These are phyloP conservation scores for Aurelia coerulea DNA, from an alignment of 30 jellyfish, hydroid and myxozoan species.

Conservation along the genomic window DNA sequence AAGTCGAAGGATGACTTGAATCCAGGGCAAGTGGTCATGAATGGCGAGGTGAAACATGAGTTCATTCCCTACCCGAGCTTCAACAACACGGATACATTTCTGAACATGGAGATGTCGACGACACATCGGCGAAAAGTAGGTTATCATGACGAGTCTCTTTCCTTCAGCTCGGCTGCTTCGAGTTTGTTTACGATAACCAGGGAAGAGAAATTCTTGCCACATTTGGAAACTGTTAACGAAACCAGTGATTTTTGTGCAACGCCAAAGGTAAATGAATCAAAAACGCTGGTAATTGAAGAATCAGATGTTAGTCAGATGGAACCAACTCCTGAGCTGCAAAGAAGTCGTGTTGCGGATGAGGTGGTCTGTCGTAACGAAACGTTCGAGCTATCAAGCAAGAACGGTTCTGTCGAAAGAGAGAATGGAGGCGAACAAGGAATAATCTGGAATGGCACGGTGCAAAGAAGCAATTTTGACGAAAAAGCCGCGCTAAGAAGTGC, in stretches of 20 bases:
- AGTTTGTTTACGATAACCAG: conserved; percentile 62
- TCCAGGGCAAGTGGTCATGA: conserved; percentile 70
- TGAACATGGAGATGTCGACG: conserved; percentile 70
- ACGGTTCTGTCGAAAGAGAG: neutral
- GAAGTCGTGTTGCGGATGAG: neutral
- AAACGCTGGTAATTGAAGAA: conserved; percentile 23
- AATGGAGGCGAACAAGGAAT: neutral
- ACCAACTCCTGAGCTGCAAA: neutral
- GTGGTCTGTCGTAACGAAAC: neutral
- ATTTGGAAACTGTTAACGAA: conserved; percentile 40
- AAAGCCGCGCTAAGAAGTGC: neutral
- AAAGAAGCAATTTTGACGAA: neutral
- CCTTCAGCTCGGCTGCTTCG: conserved; percentile 62
- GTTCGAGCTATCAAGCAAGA: neutral
- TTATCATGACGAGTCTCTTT: conserved; percentile 44
- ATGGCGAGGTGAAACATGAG: conserved; percentile 66
- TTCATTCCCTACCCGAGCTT: conserved; percentile 64
- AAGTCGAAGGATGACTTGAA: conserved; percentile 33
- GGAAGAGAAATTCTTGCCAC: conserved; percentile 61
- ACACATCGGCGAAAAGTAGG: neutral
- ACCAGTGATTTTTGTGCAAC: conserved; percentile 8
- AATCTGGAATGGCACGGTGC: neutral
- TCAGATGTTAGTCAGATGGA: neutral
- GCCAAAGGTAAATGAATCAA: conserved; percentile 19
- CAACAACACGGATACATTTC: conserved; percentile 48